phyloP scores from a whole-genome alignment of 2,113 vertebrate genomes.

The Perca flavescens region DNA sequence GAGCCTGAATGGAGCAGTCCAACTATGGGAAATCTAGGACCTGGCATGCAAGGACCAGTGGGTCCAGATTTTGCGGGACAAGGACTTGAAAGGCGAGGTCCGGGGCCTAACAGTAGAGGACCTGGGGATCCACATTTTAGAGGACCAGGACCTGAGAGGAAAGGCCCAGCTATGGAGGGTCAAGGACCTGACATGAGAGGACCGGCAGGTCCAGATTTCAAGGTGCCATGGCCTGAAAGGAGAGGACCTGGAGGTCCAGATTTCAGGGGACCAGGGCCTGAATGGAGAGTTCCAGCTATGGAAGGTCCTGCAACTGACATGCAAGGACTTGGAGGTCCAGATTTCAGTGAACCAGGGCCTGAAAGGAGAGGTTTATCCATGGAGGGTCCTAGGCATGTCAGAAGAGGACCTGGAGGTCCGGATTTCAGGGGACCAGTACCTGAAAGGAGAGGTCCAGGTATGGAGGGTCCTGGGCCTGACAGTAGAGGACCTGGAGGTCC shows the following conservation, averaged over 20 bases:
- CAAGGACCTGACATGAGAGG: neutral
- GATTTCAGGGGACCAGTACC: slow-evolving; percentile 20
- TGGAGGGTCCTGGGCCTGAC: neutral
- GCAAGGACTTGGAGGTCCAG: neutral
- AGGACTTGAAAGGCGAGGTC: slow-evolving; percentile 14
- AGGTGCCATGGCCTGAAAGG: neutral
- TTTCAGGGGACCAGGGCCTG: neutral
- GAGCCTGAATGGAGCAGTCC: slow-evolving; percentile 11
- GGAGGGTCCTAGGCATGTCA: neutral
- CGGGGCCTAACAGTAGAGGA: slow-evolving; percentile 23
- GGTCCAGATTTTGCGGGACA: slow-evolving; percentile 16
- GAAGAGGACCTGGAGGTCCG: neutral
- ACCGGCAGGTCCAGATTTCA: slow-evolving; percentile 4
- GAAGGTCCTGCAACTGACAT: neutral
- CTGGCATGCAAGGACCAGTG: neutral
- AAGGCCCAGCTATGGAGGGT: neutral
- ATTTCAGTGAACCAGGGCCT: slow-evolving; percentile 5
- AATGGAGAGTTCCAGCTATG: neutral
- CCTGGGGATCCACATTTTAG: slow-evolving; percentile 31
- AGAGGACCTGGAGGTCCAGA: slow-evolving; percentile 30
- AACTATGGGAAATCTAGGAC: neutral
- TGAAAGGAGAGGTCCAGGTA: neutral
- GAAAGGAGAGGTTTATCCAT: neutral
- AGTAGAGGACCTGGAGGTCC: neutral
- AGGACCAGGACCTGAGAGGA: slow-evolving; percentile 13